phyloP scores from a whole-genome alignment of 2,113 vertebrate species.

The Rhinopomastus cyanomelas region DNA sequence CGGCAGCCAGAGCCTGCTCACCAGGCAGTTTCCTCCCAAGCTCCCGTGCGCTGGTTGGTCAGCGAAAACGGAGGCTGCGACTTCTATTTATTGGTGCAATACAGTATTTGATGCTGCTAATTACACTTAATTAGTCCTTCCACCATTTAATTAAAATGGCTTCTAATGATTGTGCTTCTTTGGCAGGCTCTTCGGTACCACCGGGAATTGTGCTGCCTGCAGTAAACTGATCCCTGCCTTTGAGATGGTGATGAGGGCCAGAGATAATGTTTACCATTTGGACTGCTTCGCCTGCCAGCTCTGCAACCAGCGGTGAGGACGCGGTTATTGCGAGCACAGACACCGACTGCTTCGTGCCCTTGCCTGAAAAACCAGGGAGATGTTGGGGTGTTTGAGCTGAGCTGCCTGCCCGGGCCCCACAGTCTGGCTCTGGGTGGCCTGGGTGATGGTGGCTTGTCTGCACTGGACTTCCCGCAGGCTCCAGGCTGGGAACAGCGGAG shows the following conservation, averaged over 20 bases:
- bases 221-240: constrained; percentile 99
- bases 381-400: neutral
- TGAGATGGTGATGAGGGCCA: constrained; percentile 99
- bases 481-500: too few relatives aligned
- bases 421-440: neutral
- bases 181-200: constrained; percentile 97
- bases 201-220: constrained; percentile 98
- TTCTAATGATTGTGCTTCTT: constrained; percentile 76
- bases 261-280: constrained; percentile 99
- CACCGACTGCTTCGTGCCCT: constrained; percentile 13
- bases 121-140: constrained; percentile 76
- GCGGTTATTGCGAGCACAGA: constrained; percentile 6
- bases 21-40: constrained; percentile 71
- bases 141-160: constrained; percentile 75
- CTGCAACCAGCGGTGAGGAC: constrained; percentile 99
- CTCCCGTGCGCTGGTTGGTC: constrained; percentile 75
- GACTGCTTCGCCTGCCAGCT: constrained; percentile 99
- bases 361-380: neutral
- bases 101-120: constrained; percentile 78
- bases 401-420: neutral
- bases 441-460: neutral
- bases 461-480: too few relatives aligned
- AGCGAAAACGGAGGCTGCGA: constrained; percentile 68
- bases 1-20: neutral
- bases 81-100: constrained; percentile 74